These are phyloP conservation scores for Pseudococcus jackbeardsleyi DNA, from an alignment of 2,888 invertebrate species.

Conservation along the genomic window DNA sequence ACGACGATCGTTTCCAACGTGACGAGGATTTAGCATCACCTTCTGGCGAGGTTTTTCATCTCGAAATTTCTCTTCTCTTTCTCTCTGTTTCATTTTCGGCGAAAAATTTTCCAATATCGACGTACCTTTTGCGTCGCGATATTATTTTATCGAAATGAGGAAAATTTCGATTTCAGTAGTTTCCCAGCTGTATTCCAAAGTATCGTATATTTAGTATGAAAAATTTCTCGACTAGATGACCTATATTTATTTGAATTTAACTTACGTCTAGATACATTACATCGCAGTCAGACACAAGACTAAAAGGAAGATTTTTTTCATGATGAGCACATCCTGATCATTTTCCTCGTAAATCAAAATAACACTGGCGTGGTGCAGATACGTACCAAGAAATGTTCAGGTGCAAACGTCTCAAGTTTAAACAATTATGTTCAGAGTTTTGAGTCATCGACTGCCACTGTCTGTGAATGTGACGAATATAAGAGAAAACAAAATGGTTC, in stretches of 20 bases:
- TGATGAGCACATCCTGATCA: not conserved
- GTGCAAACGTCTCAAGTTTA: not conserved
- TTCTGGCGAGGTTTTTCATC: not conserved
- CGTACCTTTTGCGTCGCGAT: not conserved
- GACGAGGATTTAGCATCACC: not conserved
- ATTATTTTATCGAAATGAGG: not conserved
- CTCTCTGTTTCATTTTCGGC: not conserved
- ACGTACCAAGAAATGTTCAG: not conserved
- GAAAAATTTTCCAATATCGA: not conserved
- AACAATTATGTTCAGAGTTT: not conserved
- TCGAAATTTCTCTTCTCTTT: not conserved
- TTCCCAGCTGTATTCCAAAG: not conserved
- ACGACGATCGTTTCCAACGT: not conserved
- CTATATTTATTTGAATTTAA: not conserved
- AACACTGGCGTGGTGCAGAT: not conserved
- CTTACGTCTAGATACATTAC: not conserved
- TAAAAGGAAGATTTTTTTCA: not conserved
- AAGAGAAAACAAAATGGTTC: too few relatives aligned
- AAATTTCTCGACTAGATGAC: not conserved
- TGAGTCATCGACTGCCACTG: too few relatives aligned
- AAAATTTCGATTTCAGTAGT: not conserved
- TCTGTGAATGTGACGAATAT: not conserved
- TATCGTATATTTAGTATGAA: not conserved
- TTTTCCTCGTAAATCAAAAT: constrained; percentile 32
- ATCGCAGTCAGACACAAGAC: not conserved